Base-by-base conservation (phyloP, 2,113 vertebrate genomes). In the Lamprotornis superbus region DNA sequence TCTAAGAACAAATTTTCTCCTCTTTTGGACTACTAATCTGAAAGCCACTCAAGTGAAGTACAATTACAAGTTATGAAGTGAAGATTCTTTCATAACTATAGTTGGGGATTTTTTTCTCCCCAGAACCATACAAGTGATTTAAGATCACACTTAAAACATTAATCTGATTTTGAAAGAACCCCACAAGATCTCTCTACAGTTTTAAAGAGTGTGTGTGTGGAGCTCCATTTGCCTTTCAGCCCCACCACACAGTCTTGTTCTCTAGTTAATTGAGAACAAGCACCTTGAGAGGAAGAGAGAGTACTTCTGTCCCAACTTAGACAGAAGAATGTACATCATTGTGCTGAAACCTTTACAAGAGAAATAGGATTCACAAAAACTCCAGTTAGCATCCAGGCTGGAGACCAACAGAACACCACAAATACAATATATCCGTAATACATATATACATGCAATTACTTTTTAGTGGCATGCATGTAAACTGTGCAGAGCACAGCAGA, bases 131-230 rank as follows among this genome's bases (percentile, higher is more conserved):
- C 19, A 78, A 79, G 56, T 82, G 75, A 92, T 93, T 84, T 67
- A 87, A 79, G 70, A 91, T 63, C 70, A 39, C 30, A 59, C 78
- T 87, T 87, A 78, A 82, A 83, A 10, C 14, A 84, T n/a, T 35
- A 30, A 86, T 22, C 22, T 77, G 47, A 71, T 90, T 95, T 91
- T 80, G 55, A 93, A 94, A 90, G 79, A 94, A 90, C 64, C 64
- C 63, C 70, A 40, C 35, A 80, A 63, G 71, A 74, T 47, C 37
- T 79, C 64, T 94, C 67, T 40, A 69, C 4, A 33, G 28, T 22
- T 37, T 77, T 56, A 89, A 64, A 39, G 13, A 67, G 64, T 8
- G 33, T 82, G 63, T 92, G 49, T 64, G 25, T 60, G 49, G 53
- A 77, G 83, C 49, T 83, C 55, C 56, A 39, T 39, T 47, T 59